A percentile compares a stretch with the other conserved stretches of the same genome.
Evolutionary conservation across 92 coral and sea anemone genomes (phyloP).

Genomic region (Palythoa grandis): DNA sequence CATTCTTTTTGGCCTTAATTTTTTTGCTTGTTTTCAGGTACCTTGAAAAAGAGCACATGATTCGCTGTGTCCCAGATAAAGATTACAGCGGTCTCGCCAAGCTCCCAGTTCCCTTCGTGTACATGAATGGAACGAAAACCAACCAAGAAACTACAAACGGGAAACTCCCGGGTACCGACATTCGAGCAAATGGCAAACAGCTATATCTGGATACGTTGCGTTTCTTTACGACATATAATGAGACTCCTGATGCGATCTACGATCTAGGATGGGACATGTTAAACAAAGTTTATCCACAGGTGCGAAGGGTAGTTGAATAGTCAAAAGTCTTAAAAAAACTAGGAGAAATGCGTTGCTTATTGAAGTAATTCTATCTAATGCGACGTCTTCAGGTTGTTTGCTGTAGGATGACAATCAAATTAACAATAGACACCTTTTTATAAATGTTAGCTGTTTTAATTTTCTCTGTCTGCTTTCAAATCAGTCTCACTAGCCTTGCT

Average conservation of each 20-base stretch:
- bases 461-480: too few species aligned
- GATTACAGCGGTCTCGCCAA: slow-evolving; percentile 75
- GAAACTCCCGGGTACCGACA: slow-evolving; percentile 56
- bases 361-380: too few species aligned
- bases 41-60: slow-evolving; percentile 63
- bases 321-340: neutral
- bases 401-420: too few species aligned
- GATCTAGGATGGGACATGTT: slow-evolving; percentile 49
- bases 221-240: slow-evolving; percentile 55
- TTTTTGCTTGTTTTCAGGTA: slow-evolving; percentile 36
- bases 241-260: slow-evolving; percentile 67
- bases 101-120: slow-evolving; percentile 67
- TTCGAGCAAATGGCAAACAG: slow-evolving; percentile 52
- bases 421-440: too few species aligned
- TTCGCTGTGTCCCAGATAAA: slow-evolving; percentile 69
- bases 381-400: too few species aligned
- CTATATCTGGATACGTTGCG: slow-evolving; percentile 57
- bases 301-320: neutral
- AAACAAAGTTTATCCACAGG: slow-evolving; percentile 63
- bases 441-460: too few species aligned
- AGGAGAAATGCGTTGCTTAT: neutral
- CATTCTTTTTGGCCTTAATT: too few species aligned
- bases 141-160: slow-evolving; percentile 50
- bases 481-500: too few species aligned
- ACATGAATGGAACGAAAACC: slow-evolving; percentile 66